Conservation (phyloP, 1,140 invertebrate genomes). For the Drosophila kanapiae region DNA sequence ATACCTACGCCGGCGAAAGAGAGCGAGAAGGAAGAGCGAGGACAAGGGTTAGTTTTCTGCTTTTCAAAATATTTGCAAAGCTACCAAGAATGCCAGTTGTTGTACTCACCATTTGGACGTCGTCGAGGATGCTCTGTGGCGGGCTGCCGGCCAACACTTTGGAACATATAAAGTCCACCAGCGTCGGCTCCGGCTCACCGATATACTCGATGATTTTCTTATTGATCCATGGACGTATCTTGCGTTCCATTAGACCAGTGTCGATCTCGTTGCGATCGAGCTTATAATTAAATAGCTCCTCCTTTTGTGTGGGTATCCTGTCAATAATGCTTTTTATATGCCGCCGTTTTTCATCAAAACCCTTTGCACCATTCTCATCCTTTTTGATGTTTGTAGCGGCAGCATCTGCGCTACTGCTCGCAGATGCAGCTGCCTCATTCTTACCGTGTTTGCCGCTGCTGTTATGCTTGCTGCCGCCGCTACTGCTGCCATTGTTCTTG, state of each 20-base stretch:
- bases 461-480: slow-evolving; percentile 27
- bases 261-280: slow-evolving; percentile 95
- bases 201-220: slow-evolving; percentile 99
- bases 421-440: slow-evolving; percentile 73
- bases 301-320: slow-evolving; percentile 99
- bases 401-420: slow-evolving; percentile 58
- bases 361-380: slow-evolving; percentile 88
- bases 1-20: slow-evolving; percentile 88
- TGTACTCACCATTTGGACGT: slow-evolving; percentile 96
- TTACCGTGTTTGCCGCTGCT: slow-evolving; percentile 69
- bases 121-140: slow-evolving; percentile 97
- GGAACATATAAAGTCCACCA: slow-evolving; percentile 99
- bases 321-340: slow-evolving; percentile 99
- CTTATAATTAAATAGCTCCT: slow-evolving; percentile 96
- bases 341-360: slow-evolving; percentile 97
- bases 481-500: slow-evolving; percentile 22
- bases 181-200: slow-evolving; percentile 98
- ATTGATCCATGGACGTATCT: slow-evolving; percentile 99
- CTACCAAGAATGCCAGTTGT: too few relatives aligned
- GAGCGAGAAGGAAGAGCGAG: slow-evolving; percentile 1
- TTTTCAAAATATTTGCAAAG: too few relatives aligned
- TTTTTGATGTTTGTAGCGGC: slow-evolving; percentile 87
- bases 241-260: slow-evolving; percentile 95
- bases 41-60: neutral
- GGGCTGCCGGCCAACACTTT: slow-evolving; percentile 97